A percentile compares a stretch with the other conserved stretches of the same genome.
Conservation (phyloP, 2,113 vertebrate species). For the Illadopsis cleaveri region DNA sequence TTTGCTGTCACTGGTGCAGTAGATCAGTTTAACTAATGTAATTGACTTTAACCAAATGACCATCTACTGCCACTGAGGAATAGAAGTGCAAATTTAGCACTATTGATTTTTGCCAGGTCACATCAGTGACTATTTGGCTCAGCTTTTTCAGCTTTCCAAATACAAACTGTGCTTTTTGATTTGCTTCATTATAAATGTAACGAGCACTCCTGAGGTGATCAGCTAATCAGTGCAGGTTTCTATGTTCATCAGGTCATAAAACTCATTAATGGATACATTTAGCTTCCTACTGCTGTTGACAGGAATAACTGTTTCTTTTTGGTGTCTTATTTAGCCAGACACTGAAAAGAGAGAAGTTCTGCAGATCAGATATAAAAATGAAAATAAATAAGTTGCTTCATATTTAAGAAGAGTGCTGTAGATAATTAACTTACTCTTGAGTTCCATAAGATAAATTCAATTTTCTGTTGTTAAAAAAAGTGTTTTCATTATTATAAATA, state of each 20-base stretch:
- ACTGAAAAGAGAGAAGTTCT: background rate
- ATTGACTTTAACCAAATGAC: conserved; percentile 10
- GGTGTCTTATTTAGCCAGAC: background rate
- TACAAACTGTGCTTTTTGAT: background rate
- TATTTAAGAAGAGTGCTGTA: background rate
- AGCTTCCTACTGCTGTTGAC: conserved; percentile 9
- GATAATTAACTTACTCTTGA: background rate
- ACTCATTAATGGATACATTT: conserved; percentile 43
- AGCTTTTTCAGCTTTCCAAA: background rate
- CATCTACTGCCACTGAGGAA: background rate
- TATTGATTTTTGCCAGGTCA: background rate
- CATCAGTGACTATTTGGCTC: background rate
- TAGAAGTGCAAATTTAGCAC: background rate
- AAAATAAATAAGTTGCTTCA: background rate
- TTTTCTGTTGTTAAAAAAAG: background rate
- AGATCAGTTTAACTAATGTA: background rate
- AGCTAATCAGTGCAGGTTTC: conserved; percentile 24
- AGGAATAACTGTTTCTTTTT: background rate
- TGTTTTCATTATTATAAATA: background rate
- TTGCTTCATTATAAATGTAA: conserved; percentile 38
- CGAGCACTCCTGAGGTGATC: conserved; percentile 9
- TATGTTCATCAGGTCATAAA: conserved; percentile 48
- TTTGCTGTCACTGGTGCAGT: background rate
- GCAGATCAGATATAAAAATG: background rate
- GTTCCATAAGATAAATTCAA: background rate